Evolutionary conservation across 1,140 invertebrate species (phyloP), one percentile per base, ranked within the genome.

Genomic region (Condylostylus longicornis): DNA sequence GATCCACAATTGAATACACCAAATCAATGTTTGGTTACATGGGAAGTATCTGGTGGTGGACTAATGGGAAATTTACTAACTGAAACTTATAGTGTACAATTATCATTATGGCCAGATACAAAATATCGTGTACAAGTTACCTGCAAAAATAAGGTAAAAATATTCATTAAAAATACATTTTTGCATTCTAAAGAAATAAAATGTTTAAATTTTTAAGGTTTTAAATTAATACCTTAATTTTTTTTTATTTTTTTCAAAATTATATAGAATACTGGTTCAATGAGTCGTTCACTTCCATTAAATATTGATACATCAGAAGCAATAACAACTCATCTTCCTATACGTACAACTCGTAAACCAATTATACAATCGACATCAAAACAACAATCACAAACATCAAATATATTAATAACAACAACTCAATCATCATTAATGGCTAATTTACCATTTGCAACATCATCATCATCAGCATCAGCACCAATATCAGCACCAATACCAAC

Each of bases 11-110:
- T 71, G 58, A 70, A 68, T 53, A 65, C 52, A 23, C 68, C 66
- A 40, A 72, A 66, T 37, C 71, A 81, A 22, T 83, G 82, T 57
- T 65, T 83, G 45, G 79, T 84, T 34, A 82, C 79, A 27, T 84
- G 81, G 81, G 79, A 84, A 66, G 76, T 82, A 7, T 77, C 78
- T 46, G 79, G 80, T 29, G 79, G 79, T 31, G 80, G 79, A 21
- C 64, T 84, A n/a, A 82, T 79, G 55, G 81, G 81, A 33, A 82
- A 83, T 61, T 65, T 83, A n/a, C 77, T 82, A 48, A 83, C 79
- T 18, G 77, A 82, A 49, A 75, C 79, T 1, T 82, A 77, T 25
- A 71, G 71, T 42, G 79, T 82, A 19, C 80, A 78, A 27, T 59
- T 84, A 27, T 82, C 79, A 17, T 54, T 84, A 17, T 82, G 79